Base-by-base conservation (phyloP, 2,888 invertebrate species). In the Sarcophaga variegata region DNA sequence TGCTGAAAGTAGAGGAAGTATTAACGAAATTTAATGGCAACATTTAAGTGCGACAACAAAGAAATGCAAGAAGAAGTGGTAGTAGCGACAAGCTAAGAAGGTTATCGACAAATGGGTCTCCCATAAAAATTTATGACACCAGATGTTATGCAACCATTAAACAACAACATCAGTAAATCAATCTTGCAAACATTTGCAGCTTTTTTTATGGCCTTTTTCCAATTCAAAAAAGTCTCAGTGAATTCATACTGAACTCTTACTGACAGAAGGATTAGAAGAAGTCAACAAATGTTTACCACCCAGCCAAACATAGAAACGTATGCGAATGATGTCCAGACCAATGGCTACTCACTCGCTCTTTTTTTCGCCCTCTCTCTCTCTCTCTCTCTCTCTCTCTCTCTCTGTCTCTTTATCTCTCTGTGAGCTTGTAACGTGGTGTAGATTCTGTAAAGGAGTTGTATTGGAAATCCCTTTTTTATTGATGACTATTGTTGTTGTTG, bases 171-270 rank as follows among this genome's bases (percentile, higher is more conserved):
- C 72, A 76, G 69, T 85, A 85, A 85, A 87, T 87, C 87, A 87
- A 87, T 85, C 81, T 82, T 84, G 79, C 79, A 75, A 79, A 78
- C 71, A 87, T 81, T 84, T 81, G 71, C 80, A 69, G 85, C 54
- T 80, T 87, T 72, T 63, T 81, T 87, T 81, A 76, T 82, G 70
- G 47, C 66, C 64, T n/a, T 54, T 54, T 54, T 64, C 17, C 20
- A 22, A 37, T 17, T 70, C 60, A 37, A 37, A 27, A 2, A 1
- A 8, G 8, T 37, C 2, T 37, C 8, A 37, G 8, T 8, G 37
- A 45, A 59, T 17, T 12, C 20, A 69, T 22, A 69, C 49, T 71
- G 45, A 69, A 49, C 49, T 22, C 17, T 22, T 49, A 49, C 49
- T 2, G 20, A 49, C 20, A 49, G 20, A 5, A 67, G 14, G n/a